A percentile compares a stretch with the other conserved stretches of the same genome.
Conservation (phyloP, 2,113 vertebrate species). For the Gymnocephalus cernua region DNA sequence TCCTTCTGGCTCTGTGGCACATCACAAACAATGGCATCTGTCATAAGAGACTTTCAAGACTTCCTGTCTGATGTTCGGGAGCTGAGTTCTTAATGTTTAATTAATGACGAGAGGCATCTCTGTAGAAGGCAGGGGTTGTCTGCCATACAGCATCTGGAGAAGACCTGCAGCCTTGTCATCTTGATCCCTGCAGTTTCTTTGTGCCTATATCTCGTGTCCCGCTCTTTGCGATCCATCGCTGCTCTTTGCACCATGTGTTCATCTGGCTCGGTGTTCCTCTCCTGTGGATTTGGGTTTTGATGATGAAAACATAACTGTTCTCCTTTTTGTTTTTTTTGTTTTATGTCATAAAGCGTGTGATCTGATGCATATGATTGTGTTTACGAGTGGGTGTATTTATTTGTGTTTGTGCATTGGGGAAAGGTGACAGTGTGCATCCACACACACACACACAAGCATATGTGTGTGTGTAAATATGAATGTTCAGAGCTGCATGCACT, state of each 20-base stretch:
- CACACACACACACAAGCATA: neutral
- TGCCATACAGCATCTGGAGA: slow-evolving; percentile 54
- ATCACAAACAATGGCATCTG: slow-evolving; percentile 47
- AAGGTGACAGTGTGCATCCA: slow-evolving; percentile 8
- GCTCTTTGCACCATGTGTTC: slow-evolving; percentile 24
- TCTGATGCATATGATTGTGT: slow-evolving; percentile 42
- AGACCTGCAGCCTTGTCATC: slow-evolving; percentile 42
- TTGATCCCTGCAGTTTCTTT: slow-evolving; percentile 55
- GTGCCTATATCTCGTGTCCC: neutral
- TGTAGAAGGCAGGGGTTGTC: slow-evolving; percentile 25
- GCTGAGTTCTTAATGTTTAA: slow-evolving; percentile 65
- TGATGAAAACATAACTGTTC: slow-evolving; percentile 27
- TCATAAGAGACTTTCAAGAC: slow-evolving; percentile 11
- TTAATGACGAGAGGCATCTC: slow-evolving; percentile 46
- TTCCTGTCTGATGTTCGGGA: slow-evolving; percentile 15
- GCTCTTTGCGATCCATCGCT: slow-evolving; percentile 36
- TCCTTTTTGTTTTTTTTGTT: neutral
- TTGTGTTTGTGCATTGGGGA: neutral
- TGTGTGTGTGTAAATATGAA: slow-evolving; percentile 19
- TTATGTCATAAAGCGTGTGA: slow-evolving; percentile 2
- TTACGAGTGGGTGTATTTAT: neutral
- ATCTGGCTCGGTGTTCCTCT: slow-evolving; percentile 22
- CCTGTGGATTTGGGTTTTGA: slow-evolving; percentile 30
- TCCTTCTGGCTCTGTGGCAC: slow-evolving; percentile 1
- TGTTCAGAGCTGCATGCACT: slow-evolving; percentile 15